Base-by-base conservation (phyloP, 1,140 invertebrate genomes). In the Monochamus saltuarius region DNA sequence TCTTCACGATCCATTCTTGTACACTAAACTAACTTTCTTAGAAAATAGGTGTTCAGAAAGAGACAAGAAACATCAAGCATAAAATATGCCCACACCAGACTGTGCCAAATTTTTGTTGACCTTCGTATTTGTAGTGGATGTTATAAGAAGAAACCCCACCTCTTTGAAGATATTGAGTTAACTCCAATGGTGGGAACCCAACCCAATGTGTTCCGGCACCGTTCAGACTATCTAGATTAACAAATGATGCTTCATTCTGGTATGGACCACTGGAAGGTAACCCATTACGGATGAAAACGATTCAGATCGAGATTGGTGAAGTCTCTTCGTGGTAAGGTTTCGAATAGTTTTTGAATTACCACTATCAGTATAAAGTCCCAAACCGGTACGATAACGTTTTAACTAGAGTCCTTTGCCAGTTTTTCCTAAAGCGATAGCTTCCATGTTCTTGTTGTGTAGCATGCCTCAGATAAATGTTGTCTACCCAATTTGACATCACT, bases 151-250 rank as follows among this genome's bases (percentile, higher is more conserved):
- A 17, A 10, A 17, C 29, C 10, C 16, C 43, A 16, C 29, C 29
- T 16, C 22, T 36, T 38, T 17, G 42, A 22, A 65, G 51, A 67
- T 70, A 72, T 36, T 61, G 64, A 19, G 61, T 52, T 42, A 73
- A 36, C 70, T 75, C 72, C 50, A 34, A 9, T 35, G 73, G 71
- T 22, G 73, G 72, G 59, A 73, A 74, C 42, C 71, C 69, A 67
- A 75, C 72, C 73, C 73, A 76, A 70, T 76, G 73, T 38, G 73
- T 75, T 51, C 74, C 70, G 56, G 38, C 10, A 54, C 72, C 70
- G 17, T 64, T 45, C 11, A 34, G 55, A 42, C 38, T 47, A 64
- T 77, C 74, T 54, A 74, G 67, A 66, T 75, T 75, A 29, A 75
- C 19, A 45, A 77, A 70, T 42, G 61, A 71, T 60, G 68, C 68